Conservation (phyloP, 2,113 vertebrate genomes). For the Triplophysa rosa region DNA sequence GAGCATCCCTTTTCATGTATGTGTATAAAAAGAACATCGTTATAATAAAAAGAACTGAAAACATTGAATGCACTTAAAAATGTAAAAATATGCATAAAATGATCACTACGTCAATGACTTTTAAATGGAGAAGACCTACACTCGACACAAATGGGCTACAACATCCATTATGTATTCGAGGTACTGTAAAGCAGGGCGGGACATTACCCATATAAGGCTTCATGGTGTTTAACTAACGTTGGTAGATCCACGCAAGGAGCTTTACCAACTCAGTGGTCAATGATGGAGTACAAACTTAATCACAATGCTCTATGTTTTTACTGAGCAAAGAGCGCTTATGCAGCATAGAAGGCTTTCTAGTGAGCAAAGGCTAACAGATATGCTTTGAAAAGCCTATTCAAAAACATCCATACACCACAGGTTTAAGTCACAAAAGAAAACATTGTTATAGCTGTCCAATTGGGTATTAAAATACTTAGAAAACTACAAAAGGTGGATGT, state of each 20-base stretch:
- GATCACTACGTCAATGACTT: constrained; percentile 43
- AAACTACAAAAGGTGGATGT: constrained; percentile 41
- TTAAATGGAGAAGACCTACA: constrained; percentile 62
- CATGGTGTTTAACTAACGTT: constrained; percentile 60
- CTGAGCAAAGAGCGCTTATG: constrained; percentile 42
- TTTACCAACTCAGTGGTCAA: constrained; percentile 50
- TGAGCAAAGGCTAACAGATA: constrained; percentile 54
- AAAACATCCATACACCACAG: constrained; percentile 58
- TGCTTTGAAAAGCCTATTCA: constrained; percentile 51
- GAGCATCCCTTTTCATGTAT: constrained; percentile 55
- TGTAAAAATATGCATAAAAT: constrained; percentile 66
- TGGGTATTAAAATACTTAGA: constrained; percentile 50
- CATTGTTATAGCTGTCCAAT: constrained; percentile 44
- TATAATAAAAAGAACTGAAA: constrained; percentile 27
- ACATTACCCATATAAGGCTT: constrained; percentile 79
- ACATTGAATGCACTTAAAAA: constrained; percentile 51
- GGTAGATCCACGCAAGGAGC: constrained; percentile 34
- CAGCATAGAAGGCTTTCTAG: constrained; percentile 69
- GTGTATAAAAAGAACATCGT: constrained; percentile 32
- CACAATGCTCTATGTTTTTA: constrained; percentile 50
- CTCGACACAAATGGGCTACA: constrained; percentile 37
- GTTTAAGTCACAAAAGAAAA: constrained; percentile 49
- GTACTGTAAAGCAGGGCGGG: constrained; percentile 65
- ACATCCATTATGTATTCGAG: constrained; percentile 55
- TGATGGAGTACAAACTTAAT: constrained; percentile 49